Conservation (phyloP, 2,797 vertebrate species). For the Spheniscus humboldti region DNA sequence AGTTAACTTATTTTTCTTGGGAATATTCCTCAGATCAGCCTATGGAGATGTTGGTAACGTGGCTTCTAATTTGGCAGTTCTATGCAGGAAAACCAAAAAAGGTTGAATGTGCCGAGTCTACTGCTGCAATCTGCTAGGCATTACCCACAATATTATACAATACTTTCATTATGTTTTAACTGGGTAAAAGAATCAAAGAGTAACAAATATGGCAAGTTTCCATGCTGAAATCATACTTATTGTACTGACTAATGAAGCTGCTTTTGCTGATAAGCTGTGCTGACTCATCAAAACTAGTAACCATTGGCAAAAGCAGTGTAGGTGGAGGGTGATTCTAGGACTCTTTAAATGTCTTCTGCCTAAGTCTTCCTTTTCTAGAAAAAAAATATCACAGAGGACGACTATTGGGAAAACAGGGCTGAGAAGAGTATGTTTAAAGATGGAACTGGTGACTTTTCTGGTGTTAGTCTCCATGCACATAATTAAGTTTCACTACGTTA, state of each 20-base stretch:
- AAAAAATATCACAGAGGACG: background rate
- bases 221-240: background rate
- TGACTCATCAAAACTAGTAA: background rate
- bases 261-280: background rate
- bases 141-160: background rate
- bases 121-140: background rate
- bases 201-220: background rate
- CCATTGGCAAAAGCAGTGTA: background rate
- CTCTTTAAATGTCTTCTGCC: background rate
- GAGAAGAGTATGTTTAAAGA: background rate
- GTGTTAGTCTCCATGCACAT: background rate
- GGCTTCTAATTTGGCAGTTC: background rate
- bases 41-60: background rate
- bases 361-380: background rate
- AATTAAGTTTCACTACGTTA: background rate
- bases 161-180: constrained; percentile 25
- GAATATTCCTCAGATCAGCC: background rate
- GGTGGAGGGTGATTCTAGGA: background rate
- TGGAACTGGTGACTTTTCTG: background rate
- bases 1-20: background rate
- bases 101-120: background rate
- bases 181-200: background rate
- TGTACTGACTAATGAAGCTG: background rate
- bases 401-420: background rate
- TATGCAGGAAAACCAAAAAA: background rate